Evolutionary conservation across 2,797 vertebrate genomes (phyloP).

Genomic region (Gymnopithys bicolor): DNA sequence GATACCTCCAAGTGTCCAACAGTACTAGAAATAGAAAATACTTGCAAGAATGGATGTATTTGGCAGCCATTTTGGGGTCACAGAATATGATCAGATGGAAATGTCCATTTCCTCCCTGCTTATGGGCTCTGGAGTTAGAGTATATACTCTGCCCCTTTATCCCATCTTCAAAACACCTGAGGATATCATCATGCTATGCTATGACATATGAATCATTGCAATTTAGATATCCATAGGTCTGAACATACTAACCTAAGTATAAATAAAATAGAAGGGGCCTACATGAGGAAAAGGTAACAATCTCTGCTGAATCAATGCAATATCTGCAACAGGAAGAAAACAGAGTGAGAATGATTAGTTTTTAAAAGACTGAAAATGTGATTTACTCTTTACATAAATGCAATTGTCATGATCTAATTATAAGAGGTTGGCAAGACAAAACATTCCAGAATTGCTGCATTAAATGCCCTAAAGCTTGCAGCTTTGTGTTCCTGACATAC

Average conservation of each 20-base stretch:
- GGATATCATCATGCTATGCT: not conserved
- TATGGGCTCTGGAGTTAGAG: not conserved
- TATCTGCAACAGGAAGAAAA: not conserved
- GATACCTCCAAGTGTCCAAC: not conserved
- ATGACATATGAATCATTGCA: not conserved
- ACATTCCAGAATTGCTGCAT: not conserved
- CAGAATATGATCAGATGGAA: not conserved
- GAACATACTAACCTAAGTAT: not conserved
- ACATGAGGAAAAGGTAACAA: not conserved
- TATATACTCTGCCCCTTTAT: not conserved
- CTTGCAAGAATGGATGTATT: not conserved
- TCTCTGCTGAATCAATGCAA: not conserved
- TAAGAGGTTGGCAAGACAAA: not conserved
- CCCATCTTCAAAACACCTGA: not conserved
- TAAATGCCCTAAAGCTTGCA: constrained; percentile 3
- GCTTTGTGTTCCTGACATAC: not conserved
- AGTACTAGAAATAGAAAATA: not conserved
- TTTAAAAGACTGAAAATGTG: not conserved
- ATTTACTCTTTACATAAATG: not conserved
- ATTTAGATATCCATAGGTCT: not conserved
- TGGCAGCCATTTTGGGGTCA: not conserved
- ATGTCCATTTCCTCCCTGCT: not conserved
- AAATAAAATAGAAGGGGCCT: not conserved
- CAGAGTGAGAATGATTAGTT: not conserved
- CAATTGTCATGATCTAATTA: not conserved